phyloP scores from a whole-genome alignment of 2,113 vertebrate genomes.

The Syngnathus scovelli region DNA sequence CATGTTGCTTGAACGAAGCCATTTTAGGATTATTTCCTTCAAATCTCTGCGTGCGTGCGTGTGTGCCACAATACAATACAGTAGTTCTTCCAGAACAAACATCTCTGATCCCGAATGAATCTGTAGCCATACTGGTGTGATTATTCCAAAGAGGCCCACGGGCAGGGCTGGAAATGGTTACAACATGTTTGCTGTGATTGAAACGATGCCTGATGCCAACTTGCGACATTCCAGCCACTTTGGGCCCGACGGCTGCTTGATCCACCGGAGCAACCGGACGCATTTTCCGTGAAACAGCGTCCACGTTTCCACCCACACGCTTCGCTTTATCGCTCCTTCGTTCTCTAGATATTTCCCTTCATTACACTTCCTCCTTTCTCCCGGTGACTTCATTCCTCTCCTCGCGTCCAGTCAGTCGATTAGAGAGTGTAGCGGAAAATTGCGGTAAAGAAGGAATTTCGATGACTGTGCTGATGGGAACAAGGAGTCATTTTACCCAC shows the following conservation, averaged over 20 bases:
- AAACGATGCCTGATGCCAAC: neutral
- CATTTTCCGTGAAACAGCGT: neutral
- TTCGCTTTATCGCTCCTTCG: neutral
- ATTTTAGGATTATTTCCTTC: neutral
- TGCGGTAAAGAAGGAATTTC: neutral
- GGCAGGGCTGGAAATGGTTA: neutral
- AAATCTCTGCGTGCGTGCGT: neutral
- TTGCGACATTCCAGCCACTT: neutral
- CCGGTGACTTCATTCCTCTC: neutral
- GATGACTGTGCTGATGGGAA: neutral
- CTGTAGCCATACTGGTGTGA: neutral
- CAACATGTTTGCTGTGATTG: neutral
- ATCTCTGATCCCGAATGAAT: neutral
- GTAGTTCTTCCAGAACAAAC: neutral
- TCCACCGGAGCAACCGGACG: neutral
- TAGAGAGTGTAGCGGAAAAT: neutral
- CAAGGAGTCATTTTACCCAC: neutral
- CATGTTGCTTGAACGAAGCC: neutral
- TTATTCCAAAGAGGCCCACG: neutral
- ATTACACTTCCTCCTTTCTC: neutral
- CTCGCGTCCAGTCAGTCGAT: neutral
- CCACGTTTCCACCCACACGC: conserved; percentile 4
- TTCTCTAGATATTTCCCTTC: neutral
- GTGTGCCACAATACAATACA: neutral
- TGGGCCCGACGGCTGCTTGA: neutral